Base-by-base conservation (phyloP, 2,888 invertebrate genomes). In the Melinaea marsaeus region DNA sequence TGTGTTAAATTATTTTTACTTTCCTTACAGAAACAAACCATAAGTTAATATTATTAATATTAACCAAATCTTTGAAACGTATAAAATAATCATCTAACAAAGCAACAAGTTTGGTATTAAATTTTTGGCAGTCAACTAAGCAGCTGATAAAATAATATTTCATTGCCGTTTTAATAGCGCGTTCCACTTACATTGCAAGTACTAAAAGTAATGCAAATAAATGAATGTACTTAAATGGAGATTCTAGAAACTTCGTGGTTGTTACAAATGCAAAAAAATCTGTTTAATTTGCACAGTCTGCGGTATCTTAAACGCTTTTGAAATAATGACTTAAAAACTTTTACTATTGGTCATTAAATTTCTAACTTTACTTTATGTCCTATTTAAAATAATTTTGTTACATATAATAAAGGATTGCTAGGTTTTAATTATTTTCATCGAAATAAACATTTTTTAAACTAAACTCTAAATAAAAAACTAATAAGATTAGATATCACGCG, bases 101-200 rank as follows among this genome's bases (percentile, higher is more conserved):
- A 32, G 69, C 69, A 70, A 70, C 69, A 70, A 63, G 70, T 69
- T 22, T 56, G 59, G 61, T 62, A 69, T 67, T 69, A 70, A 68
- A 65, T 67, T 65, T 68, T 70, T 70, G 67, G 68, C 70, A 69
- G 65, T 61, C 57, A 62, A 56, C 66, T 64, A 62, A 57, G 62
- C 63, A 57, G 60, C 63, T 61, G 63, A 56, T 67, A 67, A 61
- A 67, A 70, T 68, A 68, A 66, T 68, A 67, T 66, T 60, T 64
- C 63, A 64, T 57, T 58, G 64, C 58, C 61, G 60, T 61, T 60
- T 60, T 61, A 60, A 60, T 54, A 58, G 58, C 47, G 61, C 35
- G 55, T 58, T 58, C 34, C 58, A 58, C 42, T 58, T 64, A 61
- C 58, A 58, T 58, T 57, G 35, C 57, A 47, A 57, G 57, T 47